Percentiles rank a stretch among this genome's conserved stretches.
These are phyloP conservation scores for Forbesichthys agassizii DNA, from an alignment of 2,113 vertebrate species.

Conservation along the genomic window DNA sequence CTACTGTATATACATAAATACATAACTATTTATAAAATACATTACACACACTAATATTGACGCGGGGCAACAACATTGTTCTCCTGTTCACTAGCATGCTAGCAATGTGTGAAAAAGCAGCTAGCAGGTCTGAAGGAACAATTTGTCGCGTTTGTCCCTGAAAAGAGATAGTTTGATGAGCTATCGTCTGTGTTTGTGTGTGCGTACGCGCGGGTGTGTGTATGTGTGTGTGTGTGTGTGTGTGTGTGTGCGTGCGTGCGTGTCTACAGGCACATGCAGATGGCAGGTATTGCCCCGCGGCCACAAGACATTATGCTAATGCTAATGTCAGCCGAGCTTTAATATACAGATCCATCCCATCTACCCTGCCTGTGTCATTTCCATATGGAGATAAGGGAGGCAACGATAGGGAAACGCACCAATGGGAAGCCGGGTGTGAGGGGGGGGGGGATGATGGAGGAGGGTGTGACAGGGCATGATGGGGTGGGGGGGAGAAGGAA, in stretches of 20 bases:
- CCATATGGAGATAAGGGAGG: constrained; percentile 82
- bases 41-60: neutral
- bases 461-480: constrained; percentile 18
- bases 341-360: constrained; percentile 99
- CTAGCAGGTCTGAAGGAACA: constrained; percentile 4
- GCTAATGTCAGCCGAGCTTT: constrained; percentile 98
- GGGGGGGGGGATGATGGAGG: constrained; percentile 25
- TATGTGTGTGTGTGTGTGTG: constrained; percentile 59
- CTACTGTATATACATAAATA: no score
- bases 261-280: constrained; percentile 93
- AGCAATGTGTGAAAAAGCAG: constrained; percentile 12
- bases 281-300: constrained; percentile 98
- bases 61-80: neutral
- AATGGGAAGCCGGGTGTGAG: constrained; percentile 22
- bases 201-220: constrained; percentile 7
- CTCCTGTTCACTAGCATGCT: constrained; percentile 18
- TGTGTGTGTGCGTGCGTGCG: constrained; percentile 57
- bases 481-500: constrained; percentile 27
- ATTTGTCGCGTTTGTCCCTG: neutral
- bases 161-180: neutral
- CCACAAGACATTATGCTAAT: constrained; percentile 99
- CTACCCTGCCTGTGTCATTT: constrained; percentile 94
- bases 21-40: no score
- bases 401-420: constrained; percentile 34
- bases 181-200: constrained; percentile 26